These are phyloP conservation scores for Trichechus manatus DNA, from an alignment of 2,113 vertebrate genomes.

Conservation along the genomic window DNA sequence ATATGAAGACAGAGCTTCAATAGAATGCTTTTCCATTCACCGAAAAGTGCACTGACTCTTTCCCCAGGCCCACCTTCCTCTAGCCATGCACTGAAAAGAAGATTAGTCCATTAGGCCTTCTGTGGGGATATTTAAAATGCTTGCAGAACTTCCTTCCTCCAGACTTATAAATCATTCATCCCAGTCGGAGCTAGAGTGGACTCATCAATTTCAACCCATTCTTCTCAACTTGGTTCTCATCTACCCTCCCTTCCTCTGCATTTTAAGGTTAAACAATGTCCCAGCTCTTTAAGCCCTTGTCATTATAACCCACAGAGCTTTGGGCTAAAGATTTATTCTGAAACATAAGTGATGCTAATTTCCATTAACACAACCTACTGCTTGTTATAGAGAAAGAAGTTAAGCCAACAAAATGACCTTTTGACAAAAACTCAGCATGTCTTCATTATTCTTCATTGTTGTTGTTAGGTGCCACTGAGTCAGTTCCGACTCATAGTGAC, in stretches of 20 bases:
- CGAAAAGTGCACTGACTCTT: rapidly evolving
- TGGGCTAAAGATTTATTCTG: neutral
- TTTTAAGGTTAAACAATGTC: rapidly evolving
- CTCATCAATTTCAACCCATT: rapidly evolving
- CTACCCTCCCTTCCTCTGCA: neutral
- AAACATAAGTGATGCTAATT: neutral
- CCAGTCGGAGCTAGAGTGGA: rapidly evolving
- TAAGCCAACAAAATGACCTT: neutral
- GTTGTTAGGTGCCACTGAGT: too few relatives aligned
- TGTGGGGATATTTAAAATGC: neutral
- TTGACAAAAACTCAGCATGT: neutral
- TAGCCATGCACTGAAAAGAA: neutral
- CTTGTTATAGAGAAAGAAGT: neutral
- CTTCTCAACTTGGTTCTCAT: neutral
- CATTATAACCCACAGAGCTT: neutral
- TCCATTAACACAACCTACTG: neutral
- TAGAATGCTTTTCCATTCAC: neutral
- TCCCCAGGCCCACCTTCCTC: neutral
- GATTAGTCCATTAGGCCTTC: neutral
- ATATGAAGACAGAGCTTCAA: neutral
- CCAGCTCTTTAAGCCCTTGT: neutral
- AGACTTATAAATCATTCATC: neutral
- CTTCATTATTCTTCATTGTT: neutral
- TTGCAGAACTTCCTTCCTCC: rapidly evolving
- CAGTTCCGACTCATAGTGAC: too few relatives aligned